Percentiles rank a stretch among this genome's conserved stretches.
Conservation (phyloP, 2,113 vertebrate genomes). For the Drymodes brunneopygia region DNA sequence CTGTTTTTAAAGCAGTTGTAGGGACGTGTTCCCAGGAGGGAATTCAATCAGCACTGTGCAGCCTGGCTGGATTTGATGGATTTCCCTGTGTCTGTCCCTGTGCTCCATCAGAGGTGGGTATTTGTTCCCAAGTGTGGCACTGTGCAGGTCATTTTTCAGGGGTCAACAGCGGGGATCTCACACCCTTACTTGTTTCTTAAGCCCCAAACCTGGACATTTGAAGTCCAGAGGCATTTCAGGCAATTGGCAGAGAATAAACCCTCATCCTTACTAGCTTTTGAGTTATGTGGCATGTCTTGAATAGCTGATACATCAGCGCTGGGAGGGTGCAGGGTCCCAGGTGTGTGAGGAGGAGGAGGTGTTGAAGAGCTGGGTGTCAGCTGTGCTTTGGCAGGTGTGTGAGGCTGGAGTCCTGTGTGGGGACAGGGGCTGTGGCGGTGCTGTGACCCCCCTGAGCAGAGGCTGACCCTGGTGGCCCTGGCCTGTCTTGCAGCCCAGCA, state of each 20-base stretch:
- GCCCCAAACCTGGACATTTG: accelerated
- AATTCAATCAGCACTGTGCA: accelerated
- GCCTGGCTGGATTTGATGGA: neutral
- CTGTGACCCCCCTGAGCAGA: accelerated
- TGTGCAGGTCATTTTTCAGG: neutral
- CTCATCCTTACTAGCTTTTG: neutral
- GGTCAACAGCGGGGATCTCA: neutral
- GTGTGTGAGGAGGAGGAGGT: neutral
- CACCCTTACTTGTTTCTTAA: neutral
- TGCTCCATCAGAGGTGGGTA: accelerated
- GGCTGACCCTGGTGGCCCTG: neutral
- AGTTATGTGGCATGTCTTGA: neutral
- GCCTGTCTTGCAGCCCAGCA: conserved; percentile 68
- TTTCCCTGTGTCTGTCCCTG: neutral
- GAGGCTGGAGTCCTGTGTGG: accelerated
- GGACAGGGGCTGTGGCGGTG: accelerated
- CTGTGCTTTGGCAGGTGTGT: neutral
- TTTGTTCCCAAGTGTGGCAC: neutral
- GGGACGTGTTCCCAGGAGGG: accelerated
- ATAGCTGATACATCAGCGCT: neutral
- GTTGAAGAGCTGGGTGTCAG: neutral
- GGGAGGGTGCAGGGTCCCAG: neutral
- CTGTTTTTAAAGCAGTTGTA: neutral
- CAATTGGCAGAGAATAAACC: neutral
- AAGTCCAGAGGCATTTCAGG: neutral